Evolutionary conservation across 2,888 invertebrate genomes (phyloP).

Genomic region (Myopa testacea): DNA sequence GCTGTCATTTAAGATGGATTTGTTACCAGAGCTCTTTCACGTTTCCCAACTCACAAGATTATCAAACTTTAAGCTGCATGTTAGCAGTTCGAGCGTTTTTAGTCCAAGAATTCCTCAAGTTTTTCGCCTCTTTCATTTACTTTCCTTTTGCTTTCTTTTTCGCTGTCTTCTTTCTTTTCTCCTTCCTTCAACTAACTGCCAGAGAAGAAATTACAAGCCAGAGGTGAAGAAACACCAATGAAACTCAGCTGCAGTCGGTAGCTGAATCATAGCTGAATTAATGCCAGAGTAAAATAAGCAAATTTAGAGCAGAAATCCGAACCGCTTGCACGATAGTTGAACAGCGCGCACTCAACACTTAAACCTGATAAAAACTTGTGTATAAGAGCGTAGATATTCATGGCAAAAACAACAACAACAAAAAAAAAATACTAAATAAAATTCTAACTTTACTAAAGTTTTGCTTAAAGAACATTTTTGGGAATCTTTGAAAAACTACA

Average conservation of each 20-base stretch:
- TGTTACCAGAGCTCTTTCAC: too few relatives aligned
- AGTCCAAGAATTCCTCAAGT: neutral
- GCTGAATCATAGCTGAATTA: conserved; percentile 26
- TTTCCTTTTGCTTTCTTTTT: conserved; percentile 1
- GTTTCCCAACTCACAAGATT: too few relatives aligned
- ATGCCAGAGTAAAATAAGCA: conserved; percentile 36
- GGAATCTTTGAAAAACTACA: conserved; percentile 17
- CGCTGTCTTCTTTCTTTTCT: conserved; percentile 1
- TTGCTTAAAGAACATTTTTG: neutral
- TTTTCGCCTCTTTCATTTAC: neutral
- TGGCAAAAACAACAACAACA: neutral
- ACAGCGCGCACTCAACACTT: conserved; percentile 44
- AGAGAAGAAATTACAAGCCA: conserved; percentile 15
- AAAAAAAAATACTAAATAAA: conserved; percentile 19
- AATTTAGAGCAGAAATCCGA: conserved; percentile 3
- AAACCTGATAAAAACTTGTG: conserved; percentile 41
- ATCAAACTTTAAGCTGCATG: neutral
- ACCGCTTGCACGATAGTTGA: conserved; percentile 27
- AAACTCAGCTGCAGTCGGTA: conserved; percentile 37
- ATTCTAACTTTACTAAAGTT: neutral
- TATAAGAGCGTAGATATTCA: conserved; percentile 40
- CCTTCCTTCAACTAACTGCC: neutral
- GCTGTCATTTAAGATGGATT: too few relatives aligned
- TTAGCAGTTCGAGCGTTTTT: neutral
- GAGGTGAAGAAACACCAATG: neutral